Conservation (phyloP, 2,888 invertebrate genomes). For the Clusia tigrina region DNA sequence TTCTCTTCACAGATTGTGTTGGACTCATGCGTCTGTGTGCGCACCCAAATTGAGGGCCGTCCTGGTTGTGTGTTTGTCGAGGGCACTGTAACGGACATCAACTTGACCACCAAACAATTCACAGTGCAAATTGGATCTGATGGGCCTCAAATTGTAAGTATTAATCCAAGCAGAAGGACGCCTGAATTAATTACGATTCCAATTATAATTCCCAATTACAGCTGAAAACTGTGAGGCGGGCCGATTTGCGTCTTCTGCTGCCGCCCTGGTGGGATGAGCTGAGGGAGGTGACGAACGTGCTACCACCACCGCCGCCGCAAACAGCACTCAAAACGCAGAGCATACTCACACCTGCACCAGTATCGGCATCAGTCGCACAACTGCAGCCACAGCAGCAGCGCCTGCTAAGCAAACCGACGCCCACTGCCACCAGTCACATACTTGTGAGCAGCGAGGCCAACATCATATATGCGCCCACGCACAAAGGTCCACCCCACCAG, state of each 20-base stretch:
- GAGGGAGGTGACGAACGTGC: slow-evolving; percentile 68
- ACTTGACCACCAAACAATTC: slow-evolving; percentile 74
- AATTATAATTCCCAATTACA: slow-evolving; percentile 21
- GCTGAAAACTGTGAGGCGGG: slow-evolving; percentile 76
- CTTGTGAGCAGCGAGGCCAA: slow-evolving; percentile 42
- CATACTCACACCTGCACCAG: slow-evolving; percentile 13
- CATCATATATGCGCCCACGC: slow-evolving; percentile 41
- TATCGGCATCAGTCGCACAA: slow-evolving; percentile 26
- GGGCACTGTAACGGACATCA: slow-evolving; percentile 79
- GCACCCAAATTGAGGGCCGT: slow-evolving; percentile 70
- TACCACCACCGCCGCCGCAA: slow-evolving; percentile 29
- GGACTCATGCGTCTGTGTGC: slow-evolving; percentile 83
- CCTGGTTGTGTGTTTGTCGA: slow-evolving; percentile 83
- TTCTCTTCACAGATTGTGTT: slow-evolving; percentile 71
- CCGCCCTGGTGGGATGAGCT: slow-evolving; percentile 98
- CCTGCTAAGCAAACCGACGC: slow-evolving; percentile 22
- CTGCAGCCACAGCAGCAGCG: slow-evolving; percentile 28
- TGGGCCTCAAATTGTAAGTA: slow-evolving; percentile 34
- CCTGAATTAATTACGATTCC: background rate
- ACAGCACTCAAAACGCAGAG: background rate
- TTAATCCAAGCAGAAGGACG: background rate
- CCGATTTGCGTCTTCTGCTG: slow-evolving; percentile 86
- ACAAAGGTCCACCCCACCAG: slow-evolving; percentile 31
- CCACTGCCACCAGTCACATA: slow-evolving; percentile 31
- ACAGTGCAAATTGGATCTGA: slow-evolving; percentile 67